A percentile compares a stretch with the other conserved stretches of the same genome.
These are phyloP conservation scores for Festucalex cinctus DNA, from an alignment of 2,113 vertebrate species.

Conservation along the genomic window DNA sequence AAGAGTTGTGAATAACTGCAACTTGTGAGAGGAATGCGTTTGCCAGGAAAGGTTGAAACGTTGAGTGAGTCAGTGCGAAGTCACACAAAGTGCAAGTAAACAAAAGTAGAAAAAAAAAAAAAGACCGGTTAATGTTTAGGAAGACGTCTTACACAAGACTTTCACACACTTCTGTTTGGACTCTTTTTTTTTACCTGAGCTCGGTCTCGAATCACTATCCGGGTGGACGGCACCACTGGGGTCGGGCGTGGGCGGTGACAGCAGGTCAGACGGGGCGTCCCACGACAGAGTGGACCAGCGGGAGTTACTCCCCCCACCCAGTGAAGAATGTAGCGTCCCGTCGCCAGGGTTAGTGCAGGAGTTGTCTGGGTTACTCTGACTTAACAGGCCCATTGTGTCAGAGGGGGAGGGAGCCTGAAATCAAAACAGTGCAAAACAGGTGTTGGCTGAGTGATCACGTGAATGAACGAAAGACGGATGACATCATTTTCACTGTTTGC, in stretches of 20 bases:
- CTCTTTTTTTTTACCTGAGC: conserved; percentile 70
- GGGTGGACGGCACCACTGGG: conserved; percentile 42
- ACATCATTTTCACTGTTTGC: conserved; percentile 13
- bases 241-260: conserved; percentile 70
- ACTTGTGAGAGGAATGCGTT: conserved; percentile 21
- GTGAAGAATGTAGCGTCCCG: conserved; percentile 28
- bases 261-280: conserved; percentile 71
- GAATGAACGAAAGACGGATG: too few relatives aligned
- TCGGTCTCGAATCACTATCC: conserved; percentile 75
- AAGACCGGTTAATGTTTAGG: conserved; percentile 62
- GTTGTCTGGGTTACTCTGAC: conserved; percentile 49
- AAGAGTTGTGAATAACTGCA: too few relatives aligned
- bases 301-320: conserved; percentile 45
- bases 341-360: conserved; percentile 30
- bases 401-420: conserved; percentile 59
- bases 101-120: conserved; percentile 33
- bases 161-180: neutral
- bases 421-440: conserved; percentile 8
- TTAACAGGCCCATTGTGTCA: conserved; percentile 38
- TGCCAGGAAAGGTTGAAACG: conserved; percentile 19
- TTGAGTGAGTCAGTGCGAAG: conserved; percentile 25
- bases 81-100: conserved; percentile 49
- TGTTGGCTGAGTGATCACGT: neutral
- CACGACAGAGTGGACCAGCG: conserved; percentile 74
- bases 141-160: conserved; percentile 27